phyloP scores from a whole-genome alignment of 1,140 invertebrate genomes.

The Phymastichus coffea region DNA sequence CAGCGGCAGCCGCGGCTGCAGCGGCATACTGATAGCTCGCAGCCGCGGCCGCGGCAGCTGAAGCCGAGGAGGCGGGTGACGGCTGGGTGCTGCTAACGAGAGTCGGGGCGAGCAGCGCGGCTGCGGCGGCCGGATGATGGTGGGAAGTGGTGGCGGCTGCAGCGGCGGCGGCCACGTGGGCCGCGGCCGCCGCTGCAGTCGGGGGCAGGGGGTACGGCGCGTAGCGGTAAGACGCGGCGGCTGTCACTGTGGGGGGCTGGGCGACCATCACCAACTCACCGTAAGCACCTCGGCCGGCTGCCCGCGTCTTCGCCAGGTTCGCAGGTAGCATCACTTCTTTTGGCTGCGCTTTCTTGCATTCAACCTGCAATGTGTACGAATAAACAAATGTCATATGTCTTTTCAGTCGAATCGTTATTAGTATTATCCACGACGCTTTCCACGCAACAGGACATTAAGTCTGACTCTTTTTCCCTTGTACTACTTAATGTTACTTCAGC shows the following conservation, averaged over 20 bases:
- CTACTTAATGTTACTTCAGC: no score
- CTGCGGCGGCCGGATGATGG: slow-evolving; percentile 38
- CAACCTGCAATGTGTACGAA: slow-evolving; percentile 73
- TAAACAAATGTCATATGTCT: neutral
- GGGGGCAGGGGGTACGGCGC: slow-evolving; percentile 58
- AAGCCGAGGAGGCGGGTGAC: slow-evolving; percentile 53
- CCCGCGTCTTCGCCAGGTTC: slow-evolving; percentile 89
- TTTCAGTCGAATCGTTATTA: no score
- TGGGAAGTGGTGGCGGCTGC: slow-evolving; percentile 53
- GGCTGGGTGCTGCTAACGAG: slow-evolving; percentile 55
- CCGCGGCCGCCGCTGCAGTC: slow-evolving; percentile 48
- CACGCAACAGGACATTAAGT: no score
- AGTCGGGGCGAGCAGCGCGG: slow-evolving; percentile 56
- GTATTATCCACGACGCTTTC: no score
- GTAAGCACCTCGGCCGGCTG: slow-evolving; percentile 87
- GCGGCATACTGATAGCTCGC: slow-evolving; percentile 58
- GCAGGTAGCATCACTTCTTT: slow-evolving; percentile 99
- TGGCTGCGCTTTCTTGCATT: slow-evolving; percentile 99
- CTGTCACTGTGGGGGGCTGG: slow-evolving; percentile 58
- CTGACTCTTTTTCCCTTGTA: no score
- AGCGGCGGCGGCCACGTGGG: slow-evolving; percentile 48
- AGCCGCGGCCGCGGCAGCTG: slow-evolving; percentile 59
- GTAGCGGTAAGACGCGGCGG: slow-evolving; percentile 65
- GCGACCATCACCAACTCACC: slow-evolving; percentile 90
- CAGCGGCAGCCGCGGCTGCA: slow-evolving; percentile 50